Evolutionary conservation across 2,797 vertebrate genomes (phyloP).

Genomic region (Tiaroga cobitis): DNA sequence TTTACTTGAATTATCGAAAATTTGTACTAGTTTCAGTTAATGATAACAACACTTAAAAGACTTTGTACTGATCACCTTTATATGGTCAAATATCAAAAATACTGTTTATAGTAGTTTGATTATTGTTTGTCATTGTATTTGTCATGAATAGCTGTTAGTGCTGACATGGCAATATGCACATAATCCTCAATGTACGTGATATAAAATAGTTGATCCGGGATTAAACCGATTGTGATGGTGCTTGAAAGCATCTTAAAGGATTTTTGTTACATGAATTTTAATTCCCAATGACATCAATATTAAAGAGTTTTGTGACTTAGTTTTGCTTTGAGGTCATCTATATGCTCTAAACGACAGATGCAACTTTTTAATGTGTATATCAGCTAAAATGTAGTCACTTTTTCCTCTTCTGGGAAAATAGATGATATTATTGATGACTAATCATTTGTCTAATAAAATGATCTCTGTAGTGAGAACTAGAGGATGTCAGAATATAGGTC

Average conservation of each 20-base stretch:
- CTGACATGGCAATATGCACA: not conserved
- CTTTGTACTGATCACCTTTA: not conserved
- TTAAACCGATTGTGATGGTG: not conserved
- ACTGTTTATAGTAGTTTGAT: not conserved
- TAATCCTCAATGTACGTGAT: slow-evolving; percentile 4
- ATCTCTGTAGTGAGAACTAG: not conserved
- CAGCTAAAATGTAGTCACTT: not conserved
- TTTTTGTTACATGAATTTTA: not conserved
- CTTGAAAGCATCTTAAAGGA: slow-evolving; percentile 12
- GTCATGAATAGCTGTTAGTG: not conserved
- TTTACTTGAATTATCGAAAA: not conserved
- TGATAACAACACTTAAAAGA: not conserved
- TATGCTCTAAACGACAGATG: not conserved
- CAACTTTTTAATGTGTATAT: too few relatives aligned
- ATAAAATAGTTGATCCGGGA: not conserved
- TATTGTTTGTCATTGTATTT: not conserved
- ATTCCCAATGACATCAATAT: not conserved
- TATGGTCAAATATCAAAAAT: not conserved
- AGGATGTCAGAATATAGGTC: not conserved
- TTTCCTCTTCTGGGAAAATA: not conserved
- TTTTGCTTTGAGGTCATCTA: not conserved
- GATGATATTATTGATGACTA: not conserved
- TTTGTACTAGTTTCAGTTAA: not conserved
- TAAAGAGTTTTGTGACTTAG: not conserved
- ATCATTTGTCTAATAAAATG: not conserved